Evolutionary conservation across 2,888 invertebrate species (phyloP), one percentile per base, ranked within the genome.

Genomic region (Hypomecis punctinalis): DNA sequence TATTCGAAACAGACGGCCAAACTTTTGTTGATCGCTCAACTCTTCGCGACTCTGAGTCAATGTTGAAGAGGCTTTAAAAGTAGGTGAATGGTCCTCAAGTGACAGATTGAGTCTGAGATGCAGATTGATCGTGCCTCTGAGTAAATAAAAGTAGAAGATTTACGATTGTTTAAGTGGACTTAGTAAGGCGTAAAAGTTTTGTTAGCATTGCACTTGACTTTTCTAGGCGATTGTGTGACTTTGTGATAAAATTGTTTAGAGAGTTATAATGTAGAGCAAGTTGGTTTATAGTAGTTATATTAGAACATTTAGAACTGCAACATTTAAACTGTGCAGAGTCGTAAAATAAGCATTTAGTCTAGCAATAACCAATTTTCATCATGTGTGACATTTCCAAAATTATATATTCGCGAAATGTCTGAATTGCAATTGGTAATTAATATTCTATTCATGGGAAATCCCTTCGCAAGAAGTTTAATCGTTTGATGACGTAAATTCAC

Each of bases 61-160:
- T 5, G 11, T 43, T 54, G 23, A 35, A 23, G 33, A 9, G 52
- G 52, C 23, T 40, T 43, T 11, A 36, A 48, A 39, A 61, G 49
- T 48, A 43, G 42, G 13, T 56, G 45, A 56, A 62, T 51, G 42
- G 61, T 39, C 43, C 35, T 67, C 37, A 47, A 45, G 35, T 45
- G 59, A 65, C 56, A 52, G 52, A 66, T 64, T 62, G 54, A 54
- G 48, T 59, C 62, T 60, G 47, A 56, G 46, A 39, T 37, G 37
- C 40, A 45, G 49, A 62, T 37, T 57, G 51, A 56, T 62, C 51
- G 52, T n/a, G 11, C 6, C 33, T 51, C 37, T 47, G 11, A 40
- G 36, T 36, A 53, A 51, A 59, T 51, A 59, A 49, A 56, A 13
- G 33, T 37, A 36, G 40, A 43, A 11, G 35, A 54, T 54, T 60